Percentiles rank a stretch among this genome's conserved stretches.
These are phyloP conservation scores for Neofelis nebulosa DNA, from an alignment of 2,113 vertebrate genomes.

Conservation along the genomic window DNA sequence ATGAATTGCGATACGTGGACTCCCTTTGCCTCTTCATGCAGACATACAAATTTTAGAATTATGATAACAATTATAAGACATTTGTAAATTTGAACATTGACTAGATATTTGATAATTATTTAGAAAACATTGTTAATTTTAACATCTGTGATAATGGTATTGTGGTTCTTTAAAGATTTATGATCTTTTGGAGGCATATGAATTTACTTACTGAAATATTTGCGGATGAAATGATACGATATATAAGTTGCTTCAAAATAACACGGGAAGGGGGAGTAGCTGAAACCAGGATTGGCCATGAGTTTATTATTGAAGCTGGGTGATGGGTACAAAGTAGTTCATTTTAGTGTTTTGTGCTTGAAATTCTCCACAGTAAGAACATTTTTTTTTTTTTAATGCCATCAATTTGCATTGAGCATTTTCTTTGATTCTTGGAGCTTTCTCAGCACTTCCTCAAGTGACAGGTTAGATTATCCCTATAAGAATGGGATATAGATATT, in stretches of 20 bases:
- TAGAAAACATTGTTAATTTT: constrained; percentile 9
- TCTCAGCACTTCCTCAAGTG: background rate
- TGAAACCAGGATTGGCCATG: background rate
- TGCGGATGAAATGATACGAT: background rate
- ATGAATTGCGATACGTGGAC: background rate
- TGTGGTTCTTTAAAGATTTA: background rate
- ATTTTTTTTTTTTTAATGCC: background rate
- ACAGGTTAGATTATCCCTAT: background rate
- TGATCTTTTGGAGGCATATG: background rate
- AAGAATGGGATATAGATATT: background rate
- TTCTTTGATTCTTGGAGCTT: background rate
- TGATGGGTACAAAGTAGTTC: background rate
- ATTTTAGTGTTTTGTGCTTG: background rate
- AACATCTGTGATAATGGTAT: background rate
- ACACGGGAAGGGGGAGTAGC: background rate
- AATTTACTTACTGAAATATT: background rate
- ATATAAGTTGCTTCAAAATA: background rate
- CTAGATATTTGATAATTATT: background rate
- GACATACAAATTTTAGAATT: background rate
- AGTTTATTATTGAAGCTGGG: background rate
- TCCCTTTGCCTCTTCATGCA: background rate
- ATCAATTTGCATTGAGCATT: background rate
- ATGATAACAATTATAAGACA: background rate
- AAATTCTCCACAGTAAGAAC: background rate
- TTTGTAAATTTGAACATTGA: background rate